A percentile compares a stretch with the other conserved stretches of the same genome.
These are phyloP conservation scores for Tinamus major DNA, from an alignment of 2,797 vertebrate genomes.

Conservation along the genomic window DNA sequence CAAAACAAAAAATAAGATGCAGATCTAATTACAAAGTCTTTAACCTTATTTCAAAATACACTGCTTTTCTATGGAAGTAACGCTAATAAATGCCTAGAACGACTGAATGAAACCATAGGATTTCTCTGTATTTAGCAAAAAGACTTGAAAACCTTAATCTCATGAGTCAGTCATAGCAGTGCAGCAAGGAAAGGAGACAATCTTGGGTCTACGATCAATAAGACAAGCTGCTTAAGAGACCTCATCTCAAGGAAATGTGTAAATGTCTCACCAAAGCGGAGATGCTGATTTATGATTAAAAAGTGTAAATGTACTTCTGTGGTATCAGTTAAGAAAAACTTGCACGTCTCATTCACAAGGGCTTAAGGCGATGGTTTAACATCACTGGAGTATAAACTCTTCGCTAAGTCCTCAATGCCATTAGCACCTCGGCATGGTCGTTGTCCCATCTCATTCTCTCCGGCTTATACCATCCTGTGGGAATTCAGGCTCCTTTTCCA, in stretches of 20 bases:
- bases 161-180: constrained; percentile 57
- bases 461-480: neutral
- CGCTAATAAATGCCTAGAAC: constrained; percentile 35
- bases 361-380: constrained; percentile 13
- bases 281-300: constrained; percentile 13
- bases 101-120: neutral
- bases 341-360: neutral
- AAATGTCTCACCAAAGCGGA: neutral
- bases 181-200: constrained; percentile 8
- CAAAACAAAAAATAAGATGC: constrained; percentile 4
- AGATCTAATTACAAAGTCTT: constrained; percentile 27
- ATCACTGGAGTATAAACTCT: neutral
- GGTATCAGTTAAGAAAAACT: constrained; percentile 20
- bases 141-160: constrained; percentile 59
- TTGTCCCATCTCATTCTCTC: neutral
- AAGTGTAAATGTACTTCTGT: constrained; percentile 37
- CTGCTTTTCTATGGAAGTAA: neutral
- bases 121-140: constrained; percentile 35
- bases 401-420: neutral
- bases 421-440: constrained; percentile 1
- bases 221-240: constrained; percentile 27
- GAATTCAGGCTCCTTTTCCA: neutral
- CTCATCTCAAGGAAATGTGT: constrained; percentile 20
- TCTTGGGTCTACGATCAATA: constrained; percentile 27
- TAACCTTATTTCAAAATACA: constrained; percentile 2